A percentile compares a stretch with the other conserved stretches of the same genome.
phyloP scores from a whole-genome alignment of 2,113 vertebrate genomes.

The Boulengeromyrus knoepffleri region DNA sequence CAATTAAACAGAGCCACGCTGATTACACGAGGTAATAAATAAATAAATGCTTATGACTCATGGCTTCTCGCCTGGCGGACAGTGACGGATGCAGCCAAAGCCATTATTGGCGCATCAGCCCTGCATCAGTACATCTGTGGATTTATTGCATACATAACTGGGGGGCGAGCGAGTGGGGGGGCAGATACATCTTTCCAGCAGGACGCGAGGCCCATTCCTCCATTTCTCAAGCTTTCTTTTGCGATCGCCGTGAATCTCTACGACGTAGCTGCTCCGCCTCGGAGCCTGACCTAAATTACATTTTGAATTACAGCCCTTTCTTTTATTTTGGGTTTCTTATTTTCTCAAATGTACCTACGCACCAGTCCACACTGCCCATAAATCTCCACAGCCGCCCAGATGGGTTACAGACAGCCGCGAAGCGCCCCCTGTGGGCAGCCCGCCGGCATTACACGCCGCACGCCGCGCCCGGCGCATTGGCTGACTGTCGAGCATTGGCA shows the following conservation, averaged over 20 bases:
- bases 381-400: background rate
- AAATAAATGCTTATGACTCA: background rate
- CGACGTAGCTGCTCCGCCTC: background rate
- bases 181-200: background rate
- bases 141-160: background rate
- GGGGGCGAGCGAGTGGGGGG: background rate
- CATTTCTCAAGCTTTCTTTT: background rate
- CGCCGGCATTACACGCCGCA: background rate
- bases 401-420: background rate
- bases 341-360: background rate
- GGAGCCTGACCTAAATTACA: slow-evolving; percentile 22
- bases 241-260: background rate
- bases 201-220: background rate
- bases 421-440: background rate
- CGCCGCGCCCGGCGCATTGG: background rate
- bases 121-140: background rate
- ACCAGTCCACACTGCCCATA: background rate
- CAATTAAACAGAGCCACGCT: background rate
- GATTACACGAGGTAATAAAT: background rate
- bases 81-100: background rate
- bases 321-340: background rate
- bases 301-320: slow-evolving; percentile 15
- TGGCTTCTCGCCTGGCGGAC: background rate
- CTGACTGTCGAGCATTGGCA: background rate
- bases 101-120: background rate